phyloP scores from a whole-genome alignment of 2,797 vertebrate species.

The Anguilla obscura region DNA sequence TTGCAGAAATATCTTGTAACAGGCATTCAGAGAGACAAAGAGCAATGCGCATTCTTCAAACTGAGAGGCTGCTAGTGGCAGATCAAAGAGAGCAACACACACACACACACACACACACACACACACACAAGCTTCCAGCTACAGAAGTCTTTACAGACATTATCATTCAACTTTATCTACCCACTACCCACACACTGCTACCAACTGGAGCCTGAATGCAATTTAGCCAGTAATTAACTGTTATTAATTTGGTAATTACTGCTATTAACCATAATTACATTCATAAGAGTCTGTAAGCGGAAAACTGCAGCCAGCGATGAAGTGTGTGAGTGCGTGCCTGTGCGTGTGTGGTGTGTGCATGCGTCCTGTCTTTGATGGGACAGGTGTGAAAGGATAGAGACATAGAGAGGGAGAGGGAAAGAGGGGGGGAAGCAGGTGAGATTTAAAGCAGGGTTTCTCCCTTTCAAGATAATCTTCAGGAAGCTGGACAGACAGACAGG shows the following conservation, averaged over 20 bases:
- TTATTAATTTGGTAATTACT: not conserved
- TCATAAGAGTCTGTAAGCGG: not conserved
- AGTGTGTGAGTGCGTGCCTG: not conserved
- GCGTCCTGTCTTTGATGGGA: slow-evolving; percentile 10
- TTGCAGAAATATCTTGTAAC: not conserved
- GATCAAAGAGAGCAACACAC: not conserved
- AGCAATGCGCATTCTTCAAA: not conserved
- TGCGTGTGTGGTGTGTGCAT: not conserved
- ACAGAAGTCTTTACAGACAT: slow-evolving; percentile 5
- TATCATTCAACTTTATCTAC: not conserved
- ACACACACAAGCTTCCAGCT: not conserved
- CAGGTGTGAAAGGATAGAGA: not conserved
- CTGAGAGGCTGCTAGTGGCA: not conserved
- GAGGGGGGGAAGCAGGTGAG: slow-evolving; percentile 38
- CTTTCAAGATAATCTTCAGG: slow-evolving; percentile 63
- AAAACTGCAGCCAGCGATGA: not conserved
- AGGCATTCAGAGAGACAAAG: not conserved
- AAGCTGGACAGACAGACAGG: slow-evolving; percentile 51
- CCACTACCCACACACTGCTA: not conserved
- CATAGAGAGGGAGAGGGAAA: slow-evolving; percentile 25
- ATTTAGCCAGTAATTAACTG: not conserved
- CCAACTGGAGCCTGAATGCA: not conserved
- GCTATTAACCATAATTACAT: slow-evolving; percentile 8
- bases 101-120: slow-evolving; percentile 12
- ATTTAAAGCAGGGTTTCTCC: slow-evolving; percentile 66